Evolutionary conservation across 2,888 invertebrate species (phyloP).

Genomic region (Penaeus monodon): DNA sequence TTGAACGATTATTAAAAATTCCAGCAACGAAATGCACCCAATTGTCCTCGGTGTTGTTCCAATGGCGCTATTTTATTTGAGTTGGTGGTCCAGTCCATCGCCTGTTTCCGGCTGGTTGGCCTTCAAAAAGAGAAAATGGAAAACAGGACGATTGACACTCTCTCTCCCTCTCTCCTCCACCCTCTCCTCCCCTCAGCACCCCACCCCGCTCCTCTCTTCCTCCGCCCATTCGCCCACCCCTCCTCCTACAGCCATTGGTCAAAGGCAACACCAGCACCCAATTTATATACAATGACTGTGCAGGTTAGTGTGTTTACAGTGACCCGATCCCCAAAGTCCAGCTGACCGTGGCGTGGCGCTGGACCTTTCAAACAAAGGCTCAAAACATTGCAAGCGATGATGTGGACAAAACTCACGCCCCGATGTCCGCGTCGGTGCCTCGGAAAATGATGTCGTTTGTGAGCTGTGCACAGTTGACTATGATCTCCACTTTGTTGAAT

Average conservation of each 20-base stretch:
- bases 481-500: constrained; percentile 2
- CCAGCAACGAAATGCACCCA: no score
- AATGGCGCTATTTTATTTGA: no score
- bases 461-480: constrained; percentile 2
- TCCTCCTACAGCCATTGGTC: constrained; percentile 2
- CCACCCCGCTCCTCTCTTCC: background rate
- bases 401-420: constrained; percentile 22
- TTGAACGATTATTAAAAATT: no score
- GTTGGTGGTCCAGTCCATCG: no score
- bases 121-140: no score
- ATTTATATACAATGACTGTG: constrained; percentile 56
- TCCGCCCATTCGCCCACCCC: background rate
- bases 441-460: constrained; percentile 13
- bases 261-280: constrained; percentile 45
- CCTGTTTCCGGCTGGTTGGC: no score
- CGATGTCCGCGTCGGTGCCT: constrained; percentile 14
- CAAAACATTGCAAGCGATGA: constrained; percentile 31
- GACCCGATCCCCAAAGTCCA: constrained; percentile 40
- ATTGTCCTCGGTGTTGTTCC: no score
- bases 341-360: constrained; percentile 44
- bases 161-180: background rate
- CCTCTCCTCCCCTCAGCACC: background rate
- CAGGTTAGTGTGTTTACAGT: constrained; percentile 42
- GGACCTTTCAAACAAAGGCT: constrained; percentile 36
- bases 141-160: background rate